A percentile compares a stretch with the other conserved stretches of the same genome.
Evolutionary conservation across 2,888 invertebrate species (phyloP).

Genomic region (Lacanobia wlatinum): DNA sequence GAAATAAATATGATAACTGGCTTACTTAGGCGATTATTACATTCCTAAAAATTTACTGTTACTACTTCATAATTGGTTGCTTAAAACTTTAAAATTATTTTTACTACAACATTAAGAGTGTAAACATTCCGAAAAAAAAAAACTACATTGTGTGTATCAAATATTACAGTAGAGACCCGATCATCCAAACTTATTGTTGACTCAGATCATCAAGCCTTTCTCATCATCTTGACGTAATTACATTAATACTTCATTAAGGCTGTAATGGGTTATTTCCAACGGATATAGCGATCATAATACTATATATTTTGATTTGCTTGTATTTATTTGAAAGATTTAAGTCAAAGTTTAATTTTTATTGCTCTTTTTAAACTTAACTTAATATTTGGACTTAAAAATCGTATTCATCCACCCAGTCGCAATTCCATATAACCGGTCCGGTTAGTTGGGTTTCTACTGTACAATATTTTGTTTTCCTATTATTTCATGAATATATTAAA

Average conservation of each 20-base stretch:
- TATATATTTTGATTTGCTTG: background rate
- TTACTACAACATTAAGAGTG: slow-evolving; percentile 42
- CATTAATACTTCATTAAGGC: slow-evolving; percentile 3
- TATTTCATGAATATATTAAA: slow-evolving; percentile 41
- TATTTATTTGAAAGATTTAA: background rate
- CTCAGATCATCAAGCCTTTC: background rate
- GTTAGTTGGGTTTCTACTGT: slow-evolving; percentile 38
- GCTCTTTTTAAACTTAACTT: slow-evolving; percentile 37
- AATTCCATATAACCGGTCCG: background rate
- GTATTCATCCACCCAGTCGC: slow-evolving; percentile 10
- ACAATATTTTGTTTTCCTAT: slow-evolving; percentile 25
- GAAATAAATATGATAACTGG: slow-evolving; percentile 44
- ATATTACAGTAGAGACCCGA: slow-evolving; percentile 44
- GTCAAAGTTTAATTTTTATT: background rate
- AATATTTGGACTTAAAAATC: slow-evolving; percentile 37
- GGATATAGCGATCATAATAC: background rate
- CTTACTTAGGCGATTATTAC: slow-evolving; percentile 58
- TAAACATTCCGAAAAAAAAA: slow-evolving; percentile 54
- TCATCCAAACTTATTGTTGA: slow-evolving; percentile 18
- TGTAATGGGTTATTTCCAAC: background rate
- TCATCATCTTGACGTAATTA: slow-evolving; percentile 1
- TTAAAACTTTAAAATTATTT: slow-evolving; percentile 42
- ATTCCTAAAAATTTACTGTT: slow-evolving; percentile 59
- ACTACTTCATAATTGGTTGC: slow-evolving; percentile 51
- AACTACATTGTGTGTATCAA: slow-evolving; percentile 36